Base-by-base conservation (phyloP, 2,797 vertebrate species). In the Chelmon rostratus region DNA sequence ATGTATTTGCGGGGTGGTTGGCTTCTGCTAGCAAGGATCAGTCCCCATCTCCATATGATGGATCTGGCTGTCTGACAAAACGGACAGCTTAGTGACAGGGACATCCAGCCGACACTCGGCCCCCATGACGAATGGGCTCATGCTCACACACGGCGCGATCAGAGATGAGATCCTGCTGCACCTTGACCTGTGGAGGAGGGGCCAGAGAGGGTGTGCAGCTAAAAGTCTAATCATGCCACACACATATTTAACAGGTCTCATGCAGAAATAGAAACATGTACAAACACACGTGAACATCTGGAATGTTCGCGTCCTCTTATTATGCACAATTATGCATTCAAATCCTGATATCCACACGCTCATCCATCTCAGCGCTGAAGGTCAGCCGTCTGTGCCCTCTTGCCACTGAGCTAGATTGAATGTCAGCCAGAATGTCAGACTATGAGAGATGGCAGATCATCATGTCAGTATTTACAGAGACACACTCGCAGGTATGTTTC, bases 61-160 rank as follows among this genome's bases (percentile, higher is more conserved):
- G 89, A 92, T 91, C 90, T 91, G 92, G 89, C 88, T 38, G 44
- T 70, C 83, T 91, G 92, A 92, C 92, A 88, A 78, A 92, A 90
- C 10, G 86, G 91, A 94, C 90, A 90, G 92, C 87, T 93, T 87
- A 90, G 88, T 82, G 93, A 92, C 91, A 47, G 89, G 85, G 90
- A 93, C 89, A 86, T 90, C 83, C 73, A 89, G 82, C 86, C 68
- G 89, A 88, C 88, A 82, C 84, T 79, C 76, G 38, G 85, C 79
- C 89, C 79, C 78, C 74, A 82, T 93, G 94, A 94, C 91, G 91
- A 84, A 94, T 93, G 91, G 84, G 79, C 85, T 81, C 82, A 79
- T 79, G 84, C 84, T 84, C 84, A 82, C 86, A 61, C 82, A 71
- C 75, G 25, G 66, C 76, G 40, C 46, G 84, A 90, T 87, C 82